These are phyloP conservation scores for Serilophus lunatus DNA, from an alignment of 2,113 vertebrate genomes.

Conservation along the genomic window DNA sequence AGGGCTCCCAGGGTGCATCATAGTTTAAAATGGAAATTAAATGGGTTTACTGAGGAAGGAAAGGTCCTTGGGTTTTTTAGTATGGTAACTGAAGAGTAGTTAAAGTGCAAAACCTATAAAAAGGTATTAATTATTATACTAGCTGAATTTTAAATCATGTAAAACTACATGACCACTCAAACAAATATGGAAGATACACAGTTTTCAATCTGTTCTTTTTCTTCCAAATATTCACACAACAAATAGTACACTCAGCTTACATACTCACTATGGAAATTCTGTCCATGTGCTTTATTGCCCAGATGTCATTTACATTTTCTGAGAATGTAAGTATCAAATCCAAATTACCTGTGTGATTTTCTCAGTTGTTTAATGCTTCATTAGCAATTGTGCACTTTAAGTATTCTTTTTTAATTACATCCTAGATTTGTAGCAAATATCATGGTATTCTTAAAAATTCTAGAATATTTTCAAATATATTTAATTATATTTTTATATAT, in stretches of 20 bases:
- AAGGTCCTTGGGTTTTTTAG: background rate
- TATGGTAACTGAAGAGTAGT: background rate
- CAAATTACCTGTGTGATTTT: background rate
- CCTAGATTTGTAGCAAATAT: background rate
- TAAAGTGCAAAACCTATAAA: background rate
- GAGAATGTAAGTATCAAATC: background rate
- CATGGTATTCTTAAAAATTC: background rate
- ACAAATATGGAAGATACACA: background rate
- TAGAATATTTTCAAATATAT: background rate
- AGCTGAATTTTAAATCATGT: background rate
- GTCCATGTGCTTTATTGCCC: background rate
- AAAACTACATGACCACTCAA: background rate
- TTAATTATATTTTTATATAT: background rate
- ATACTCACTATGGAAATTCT: background rate
- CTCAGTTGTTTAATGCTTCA: background rate
- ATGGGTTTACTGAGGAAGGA: background rate
- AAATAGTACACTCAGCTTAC: background rate
- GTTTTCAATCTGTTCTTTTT: background rate
- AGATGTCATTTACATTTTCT: background rate
- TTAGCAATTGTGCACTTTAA: background rate
- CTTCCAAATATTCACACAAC: background rate
- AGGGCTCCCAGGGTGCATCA: background rate
- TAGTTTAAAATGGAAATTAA: background rate
- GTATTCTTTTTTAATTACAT: background rate
- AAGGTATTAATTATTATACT: background rate